A percentile compares a stretch with the other conserved stretches of the same genome.
Conservation (phyloP, 2,888 invertebrate species). For the Cecidostiba fungosa region DNA sequence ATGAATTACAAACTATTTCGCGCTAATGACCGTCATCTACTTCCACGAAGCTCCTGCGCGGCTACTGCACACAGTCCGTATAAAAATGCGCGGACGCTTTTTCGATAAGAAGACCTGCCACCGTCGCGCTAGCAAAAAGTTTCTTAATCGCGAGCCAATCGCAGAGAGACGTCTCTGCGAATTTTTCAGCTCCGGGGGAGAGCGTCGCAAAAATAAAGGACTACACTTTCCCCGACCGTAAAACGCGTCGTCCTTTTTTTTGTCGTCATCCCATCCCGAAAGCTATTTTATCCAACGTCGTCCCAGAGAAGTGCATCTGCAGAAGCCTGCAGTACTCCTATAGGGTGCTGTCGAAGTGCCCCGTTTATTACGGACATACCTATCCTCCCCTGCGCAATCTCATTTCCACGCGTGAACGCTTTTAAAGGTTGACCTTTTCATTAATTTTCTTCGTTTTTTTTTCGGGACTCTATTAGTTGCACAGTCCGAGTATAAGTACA, state of each 20-base stretch:
- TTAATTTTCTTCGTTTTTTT: conserved; percentile 33
- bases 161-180: not conserved
- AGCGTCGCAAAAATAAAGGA: not conserved
- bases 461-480: not conserved
- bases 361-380: not conserved
- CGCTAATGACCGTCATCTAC: not conserved
- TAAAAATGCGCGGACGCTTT: conserved; percentile 35
- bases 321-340: not conserved
- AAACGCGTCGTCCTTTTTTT: not conserved
- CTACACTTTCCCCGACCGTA: not conserved
- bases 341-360: not conserved
- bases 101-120: conserved; percentile 9
- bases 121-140: conserved; percentile 29
- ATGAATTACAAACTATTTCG: conserved; percentile 8
- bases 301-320: not conserved
- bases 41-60: not conserved
- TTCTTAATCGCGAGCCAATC: conserved; percentile 46
- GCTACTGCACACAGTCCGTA: no score
- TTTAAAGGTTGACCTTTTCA: conserved; percentile 13
- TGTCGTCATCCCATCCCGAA: not conserved
- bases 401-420: conserved; percentile 34
- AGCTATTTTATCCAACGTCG: not conserved
- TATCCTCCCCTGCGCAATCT: conserved; percentile 7
- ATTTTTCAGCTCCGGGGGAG: not conserved
- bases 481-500: not conserved